Base-by-base conservation (phyloP, 2,888 invertebrate genomes). In the Dasysyrphus tricinctus region DNA sequence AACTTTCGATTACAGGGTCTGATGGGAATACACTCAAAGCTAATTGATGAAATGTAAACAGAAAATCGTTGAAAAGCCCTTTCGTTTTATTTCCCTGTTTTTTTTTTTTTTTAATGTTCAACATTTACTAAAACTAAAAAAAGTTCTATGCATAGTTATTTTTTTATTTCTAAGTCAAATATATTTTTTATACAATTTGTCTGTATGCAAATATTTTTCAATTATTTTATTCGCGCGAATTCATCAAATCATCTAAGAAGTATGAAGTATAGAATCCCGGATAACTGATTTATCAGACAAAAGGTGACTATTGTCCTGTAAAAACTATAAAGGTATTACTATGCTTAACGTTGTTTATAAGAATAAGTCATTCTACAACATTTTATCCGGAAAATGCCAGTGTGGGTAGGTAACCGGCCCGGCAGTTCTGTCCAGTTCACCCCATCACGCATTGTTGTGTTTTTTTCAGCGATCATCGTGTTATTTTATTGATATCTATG, bases 21-120 rank as follows among this genome's bases (percentile, higher is more conserved):
- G 93, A 96, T 97, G 94, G 95, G 95, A 91, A 95, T 97, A 90
- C 97, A 97, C 93, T 96, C 95, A 93, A 96, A 96, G 93, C 94
- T 97, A 93, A 96, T 97, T 91, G 95, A 95, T 79, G 90, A 90
- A 67, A 39, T 61, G 12, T 80, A 73, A 80, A 49, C 9, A 24
- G 32, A 1, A 56, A 44, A 51, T n/a, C 16, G 6, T 24, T 7
- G 14, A 14, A 12, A 24, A 54, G 6, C 0, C 19, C 42, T 73
- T 56, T 65, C 42, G 24, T 54, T 65, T 19, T 34, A 9, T 37
- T 24, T 24, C 24, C 1, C 1, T 24, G 24, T 57, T 65, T 8
- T 5, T 14, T 24, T 5, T 51, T 44, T 16, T 47, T 16, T 3
- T 47, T 16, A 16, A 51, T 24, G 29, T 54, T 6, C 29, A 29